These are phyloP conservation scores for Montipora cactus DNA, from an alignment of 64 coral and sea anemone species.

Conservation along the genomic window DNA sequence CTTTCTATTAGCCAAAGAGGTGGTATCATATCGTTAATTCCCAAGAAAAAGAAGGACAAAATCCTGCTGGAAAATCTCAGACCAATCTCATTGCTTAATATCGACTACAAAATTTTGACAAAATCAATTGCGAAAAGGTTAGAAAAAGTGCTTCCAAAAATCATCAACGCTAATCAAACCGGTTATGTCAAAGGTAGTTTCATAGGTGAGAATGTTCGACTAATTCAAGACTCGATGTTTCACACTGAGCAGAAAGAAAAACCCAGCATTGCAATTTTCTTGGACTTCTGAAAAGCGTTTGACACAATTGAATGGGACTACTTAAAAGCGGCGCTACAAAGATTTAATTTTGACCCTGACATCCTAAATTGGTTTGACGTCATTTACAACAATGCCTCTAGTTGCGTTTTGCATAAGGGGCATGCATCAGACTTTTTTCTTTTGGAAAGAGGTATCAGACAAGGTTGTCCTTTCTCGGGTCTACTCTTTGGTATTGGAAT, in stretches of 20 bases:
- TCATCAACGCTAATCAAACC: too few species aligned
- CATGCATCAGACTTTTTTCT: too few species aligned
- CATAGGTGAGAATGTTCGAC: too few species aligned
- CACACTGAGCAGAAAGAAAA: conserved; percentile 10
- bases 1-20: conserved; percentile 18
- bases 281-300: not conserved
- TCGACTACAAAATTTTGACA: conserved; percentile 17
- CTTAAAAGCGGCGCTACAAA: not conserved
- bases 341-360: too few species aligned
- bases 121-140: conserved; percentile 20
- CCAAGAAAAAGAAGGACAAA: conserved; percentile 27
- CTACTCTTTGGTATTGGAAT: too few species aligned
- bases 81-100: conserved; percentile 17
- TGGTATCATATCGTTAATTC: not conserved
- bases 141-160: conserved; percentile 17
- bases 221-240: not conserved
- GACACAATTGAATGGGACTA: not conserved
- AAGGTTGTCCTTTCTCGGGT: too few species aligned
- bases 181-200: too few species aligned
- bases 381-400: too few species aligned
- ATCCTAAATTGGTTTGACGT: too few species aligned
- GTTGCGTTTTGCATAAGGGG: too few species aligned
- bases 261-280: not conserved
- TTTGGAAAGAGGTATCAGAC: too few species aligned
- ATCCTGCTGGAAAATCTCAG: conserved; percentile 4